Evolutionary conservation across 2,888 invertebrate genomes (phyloP), one percentile per base, ranked within the genome.

Genomic region (Microdon myrmicae): DNA sequence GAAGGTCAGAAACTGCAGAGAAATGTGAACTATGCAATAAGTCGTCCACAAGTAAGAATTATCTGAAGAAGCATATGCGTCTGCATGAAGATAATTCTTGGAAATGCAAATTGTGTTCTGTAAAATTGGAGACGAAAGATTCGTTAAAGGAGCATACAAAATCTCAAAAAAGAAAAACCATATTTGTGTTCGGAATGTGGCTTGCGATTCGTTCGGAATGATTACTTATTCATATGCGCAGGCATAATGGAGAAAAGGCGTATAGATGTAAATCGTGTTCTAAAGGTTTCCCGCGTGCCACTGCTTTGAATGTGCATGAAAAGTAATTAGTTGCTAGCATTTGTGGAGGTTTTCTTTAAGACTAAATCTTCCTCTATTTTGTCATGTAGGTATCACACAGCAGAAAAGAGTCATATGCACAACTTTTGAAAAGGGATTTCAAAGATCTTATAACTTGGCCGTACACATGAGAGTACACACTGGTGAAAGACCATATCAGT

Each of bases 401-500:
- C 83, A 6, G 84, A 83, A 56, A 85, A 84, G 68, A 83, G 84
- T 1, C 84, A 85, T 85, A 10, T 85, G 85, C 67, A 79, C 76
- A 23, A 73, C 77, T 3, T 81, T 81, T 55, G 81, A 80, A 9
- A 81, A 81, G 69, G 79, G 75, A 23, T 81, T 79, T 67, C 79
- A 79, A 68, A 81, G 83, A 44, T 83, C 83, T 2, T 85, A 84
- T 67, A 85, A 84, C 73, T 74, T 85, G 16, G 82, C 83, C 4
- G 84, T 85, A 10, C 85, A 85, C 64, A 84, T 83, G 83, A 76
- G 84, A 31, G 83, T 84, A 0, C 85, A 85, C 67, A 84, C 85
- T 0, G 84, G 84, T 3, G 79, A 79, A 29, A 43, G 74, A 4
- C 84, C 84, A 0, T 84, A 84, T 70, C 80, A 81, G 61, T 85